Evolutionary conservation across 2,113 vertebrate species (phyloP), one percentile per base, ranked within the genome.

Genomic region (Bombycilla garrulus): DNA sequence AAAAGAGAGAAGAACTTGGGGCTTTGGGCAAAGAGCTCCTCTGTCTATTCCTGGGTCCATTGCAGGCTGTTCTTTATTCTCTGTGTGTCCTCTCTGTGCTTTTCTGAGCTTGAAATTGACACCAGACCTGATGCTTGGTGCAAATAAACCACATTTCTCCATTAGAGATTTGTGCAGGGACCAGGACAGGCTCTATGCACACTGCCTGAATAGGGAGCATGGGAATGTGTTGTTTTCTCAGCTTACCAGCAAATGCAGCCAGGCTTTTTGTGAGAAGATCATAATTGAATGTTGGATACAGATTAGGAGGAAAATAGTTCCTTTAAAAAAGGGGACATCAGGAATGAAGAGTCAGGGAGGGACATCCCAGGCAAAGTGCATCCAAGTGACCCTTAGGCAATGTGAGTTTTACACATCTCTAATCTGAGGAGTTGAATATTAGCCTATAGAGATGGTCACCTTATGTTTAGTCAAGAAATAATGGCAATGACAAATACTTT

Each of bases 331-430:
- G 15, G 5, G 10, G 22, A 71, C 35, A 36, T 76, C 28, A 58
- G 67, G 35, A 83, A 58, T 20, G 7, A 88, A 42, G 44, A 73
- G 26, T 24, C 23, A 15, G 51, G n/a, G 13, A 54, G 26, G 23
- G 38, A 54, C 1, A 22, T 83, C 17, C 9, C 40, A 15, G 23
- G 38, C 25, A 83, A 86, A 89, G 76, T 71, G 47, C 21, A 44
- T 22, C 21, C 14, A 72, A 18, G 35, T 42, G 38, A 47, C 10
- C 20, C 17, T 50, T 18, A 24, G 57, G 40, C 33, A 60, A 25
- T 6, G 21, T 16, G 35, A 73, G 10, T 69, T 38, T 17, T 0
- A 2, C 7, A 23, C 0, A 4, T 38, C 10, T 42, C 15, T 66
- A 24, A 42, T 44, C 48, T 60, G 45, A 54, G 78, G 23, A 76